These are phyloP conservation scores for Cephus pygmeus DNA, from an alignment of 2,888 invertebrate genomes.

Conservation along the genomic window DNA sequence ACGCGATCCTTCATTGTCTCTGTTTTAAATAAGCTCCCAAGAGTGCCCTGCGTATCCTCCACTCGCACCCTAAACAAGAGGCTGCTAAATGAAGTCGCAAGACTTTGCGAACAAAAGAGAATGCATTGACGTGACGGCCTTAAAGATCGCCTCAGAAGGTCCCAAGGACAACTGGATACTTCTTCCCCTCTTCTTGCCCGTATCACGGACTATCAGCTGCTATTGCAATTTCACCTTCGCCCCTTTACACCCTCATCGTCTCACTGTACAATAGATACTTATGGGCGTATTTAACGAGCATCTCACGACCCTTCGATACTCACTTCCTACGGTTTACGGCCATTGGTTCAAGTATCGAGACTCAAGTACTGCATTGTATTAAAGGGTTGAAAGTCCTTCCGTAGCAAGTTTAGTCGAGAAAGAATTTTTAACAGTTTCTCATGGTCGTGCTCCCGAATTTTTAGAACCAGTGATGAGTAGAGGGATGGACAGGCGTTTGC, in stretches of 20 bases:
- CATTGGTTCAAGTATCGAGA: not conserved
- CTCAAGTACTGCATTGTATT: not conserved
- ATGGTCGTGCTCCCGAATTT: not conserved
- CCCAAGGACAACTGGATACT: not conserved
- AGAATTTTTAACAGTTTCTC: not conserved
- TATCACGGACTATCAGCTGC: not conserved
- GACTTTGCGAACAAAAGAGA: conserved; percentile 28
- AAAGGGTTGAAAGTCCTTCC: not conserved
- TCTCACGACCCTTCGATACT: not conserved
- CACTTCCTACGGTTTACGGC: not conserved
- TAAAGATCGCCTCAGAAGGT: not conserved
- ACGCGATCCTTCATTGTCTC: conserved; percentile 62
- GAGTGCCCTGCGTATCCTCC: conserved; percentile 34
- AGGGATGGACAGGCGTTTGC: not conserved
- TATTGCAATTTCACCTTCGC: not conserved
- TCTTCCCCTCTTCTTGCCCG: not conserved
- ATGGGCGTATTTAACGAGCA: not conserved
- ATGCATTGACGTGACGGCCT: conserved; percentile 15
- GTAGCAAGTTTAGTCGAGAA: not conserved
- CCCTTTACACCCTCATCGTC: not conserved
- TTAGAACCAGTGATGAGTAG: not conserved
- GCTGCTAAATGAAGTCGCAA: conserved; percentile 1
- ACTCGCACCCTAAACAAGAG: not conserved
- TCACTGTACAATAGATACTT: not conserved
- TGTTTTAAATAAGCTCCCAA: conserved; percentile 60